Percentiles rank a stretch among this genome's conserved stretches.
phyloP scores from a whole-genome alignment of 2,888 invertebrate species.

The Mylabris sibirica region DNA sequence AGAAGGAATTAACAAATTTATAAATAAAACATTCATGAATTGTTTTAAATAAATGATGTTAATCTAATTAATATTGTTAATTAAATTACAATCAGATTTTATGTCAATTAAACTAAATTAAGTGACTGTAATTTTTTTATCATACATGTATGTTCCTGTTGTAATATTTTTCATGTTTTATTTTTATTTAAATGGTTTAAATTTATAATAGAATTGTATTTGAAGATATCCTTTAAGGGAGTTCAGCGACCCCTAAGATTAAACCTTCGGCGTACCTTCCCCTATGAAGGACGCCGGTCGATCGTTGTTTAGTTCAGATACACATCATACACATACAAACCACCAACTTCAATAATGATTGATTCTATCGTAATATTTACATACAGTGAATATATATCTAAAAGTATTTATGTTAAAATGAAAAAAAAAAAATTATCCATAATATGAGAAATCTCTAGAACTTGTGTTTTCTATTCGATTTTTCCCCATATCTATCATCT shows the following conservation, averaged over 20 bases:
- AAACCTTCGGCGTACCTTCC: neutral
- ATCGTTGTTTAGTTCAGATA: neutral
- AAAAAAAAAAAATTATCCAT: neutral
- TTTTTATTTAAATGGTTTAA: neutral
- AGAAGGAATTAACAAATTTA: too few relatives aligned
- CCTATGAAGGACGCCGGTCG: constrained; percentile 13
- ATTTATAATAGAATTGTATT: neutral
- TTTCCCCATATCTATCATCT: too few relatives aligned
- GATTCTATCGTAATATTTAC: neutral
- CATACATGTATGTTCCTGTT: neutral
- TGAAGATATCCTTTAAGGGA: neutral
- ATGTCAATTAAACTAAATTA: too few relatives aligned
- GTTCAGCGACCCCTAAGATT: neutral
- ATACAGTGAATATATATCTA: neutral
- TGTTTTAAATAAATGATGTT: too few relatives aligned
- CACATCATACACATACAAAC: neutral
- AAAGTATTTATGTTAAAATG: neutral
- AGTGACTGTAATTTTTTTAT: neutral
- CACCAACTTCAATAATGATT: neutral
- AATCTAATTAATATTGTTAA: too few relatives aligned
- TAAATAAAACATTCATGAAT: too few relatives aligned
- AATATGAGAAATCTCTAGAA: neutral
- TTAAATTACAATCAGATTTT: too few relatives aligned
- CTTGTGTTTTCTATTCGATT: too few relatives aligned
- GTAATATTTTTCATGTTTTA: neutral